Evolutionary conservation across 2,888 invertebrate genomes (phyloP).

Genomic region (Morpho achilles): DNA sequence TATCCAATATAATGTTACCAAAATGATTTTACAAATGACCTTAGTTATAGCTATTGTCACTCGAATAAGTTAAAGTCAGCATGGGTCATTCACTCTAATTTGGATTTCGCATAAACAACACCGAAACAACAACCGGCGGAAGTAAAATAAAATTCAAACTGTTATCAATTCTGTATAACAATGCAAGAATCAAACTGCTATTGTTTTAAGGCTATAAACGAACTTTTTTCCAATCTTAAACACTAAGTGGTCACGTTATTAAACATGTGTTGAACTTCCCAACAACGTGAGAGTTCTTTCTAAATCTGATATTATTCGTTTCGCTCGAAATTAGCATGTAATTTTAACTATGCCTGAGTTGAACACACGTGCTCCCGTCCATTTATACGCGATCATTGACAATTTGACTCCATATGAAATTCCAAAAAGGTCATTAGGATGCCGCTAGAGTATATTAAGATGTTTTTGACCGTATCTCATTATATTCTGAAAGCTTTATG

Average conservation of each 20-base stretch:
- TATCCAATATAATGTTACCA: too few species aligned
- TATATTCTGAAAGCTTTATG: slow-evolving; percentile 35
- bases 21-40: too few species aligned
- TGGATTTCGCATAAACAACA: too few species aligned
- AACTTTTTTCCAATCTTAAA: slow-evolving; percentile 33
- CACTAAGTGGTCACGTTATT: slow-evolving; percentile 47
- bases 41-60: too few species aligned
- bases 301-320: slow-evolving; percentile 47
- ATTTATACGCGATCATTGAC: slow-evolving; percentile 46
- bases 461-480: slow-evolving; percentile 31
- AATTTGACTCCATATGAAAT: slow-evolving; percentile 41
- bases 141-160: too few species aligned
- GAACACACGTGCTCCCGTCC: slow-evolving; percentile 33
- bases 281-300: slow-evolving; percentile 51
- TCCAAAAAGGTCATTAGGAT: slow-evolving; percentile 41
- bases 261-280: slow-evolving; percentile 40
- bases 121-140: too few species aligned
- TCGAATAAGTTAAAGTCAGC: too few species aligned
- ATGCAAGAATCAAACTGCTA: slow-evolving; percentile 62
- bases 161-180: slow-evolving; percentile 42
- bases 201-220: slow-evolving; percentile 49
- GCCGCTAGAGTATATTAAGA: slow-evolving; percentile 37
- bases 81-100: too few species aligned
- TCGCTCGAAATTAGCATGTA: slow-evolving; percentile 39
- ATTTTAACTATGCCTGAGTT: slow-evolving; percentile 35